phyloP scores from a whole-genome alignment of 2,888 invertebrate species.

The Prostheceraeus crozeri region DNA sequence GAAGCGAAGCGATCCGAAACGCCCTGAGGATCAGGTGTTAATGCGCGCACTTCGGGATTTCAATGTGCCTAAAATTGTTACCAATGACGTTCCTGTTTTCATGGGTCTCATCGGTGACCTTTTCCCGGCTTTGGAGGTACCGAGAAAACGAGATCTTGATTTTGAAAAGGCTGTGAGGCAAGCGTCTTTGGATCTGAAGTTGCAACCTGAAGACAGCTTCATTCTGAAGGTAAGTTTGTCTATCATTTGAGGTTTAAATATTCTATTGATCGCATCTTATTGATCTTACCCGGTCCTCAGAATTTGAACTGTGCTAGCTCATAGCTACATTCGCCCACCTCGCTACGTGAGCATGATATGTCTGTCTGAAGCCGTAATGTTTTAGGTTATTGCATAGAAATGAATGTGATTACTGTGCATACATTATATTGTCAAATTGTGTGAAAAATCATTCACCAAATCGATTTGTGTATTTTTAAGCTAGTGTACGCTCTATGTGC shows the following conservation, averaged over 20 bases:
- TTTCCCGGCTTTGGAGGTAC: constrained; percentile 89
- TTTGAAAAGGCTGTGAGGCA: constrained; percentile 88
- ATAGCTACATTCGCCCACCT: too few relatives aligned
- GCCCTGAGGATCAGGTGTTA: constrained; percentile 82
- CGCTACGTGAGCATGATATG: too few relatives aligned
- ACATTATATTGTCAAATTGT: too few relatives aligned
- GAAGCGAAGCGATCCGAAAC: constrained; percentile 79
- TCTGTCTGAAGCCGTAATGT: too few relatives aligned
- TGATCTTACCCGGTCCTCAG: too few relatives aligned
- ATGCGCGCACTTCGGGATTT: constrained; percentile 92
- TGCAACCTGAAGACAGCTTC: constrained; percentile 93
- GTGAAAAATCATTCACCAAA: too few relatives aligned
- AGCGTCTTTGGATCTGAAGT: constrained; percentile 75
- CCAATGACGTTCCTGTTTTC: constrained; percentile 86
- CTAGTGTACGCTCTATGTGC: too few relatives aligned
- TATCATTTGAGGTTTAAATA: neutral
- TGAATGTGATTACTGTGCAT: too few relatives aligned
- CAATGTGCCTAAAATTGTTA: constrained; percentile 87
- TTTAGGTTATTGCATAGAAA: too few relatives aligned
- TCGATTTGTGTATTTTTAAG: too few relatives aligned
- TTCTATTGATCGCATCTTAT: too few relatives aligned
- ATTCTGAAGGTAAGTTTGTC: constrained; percentile 65
- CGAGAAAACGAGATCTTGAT: constrained; percentile 77
- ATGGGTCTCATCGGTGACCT: constrained; percentile 92
- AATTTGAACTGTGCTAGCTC: too few relatives aligned